Conservation (phyloP, 2,888 invertebrate genomes). For the Strigamia transsilvanica region DNA sequence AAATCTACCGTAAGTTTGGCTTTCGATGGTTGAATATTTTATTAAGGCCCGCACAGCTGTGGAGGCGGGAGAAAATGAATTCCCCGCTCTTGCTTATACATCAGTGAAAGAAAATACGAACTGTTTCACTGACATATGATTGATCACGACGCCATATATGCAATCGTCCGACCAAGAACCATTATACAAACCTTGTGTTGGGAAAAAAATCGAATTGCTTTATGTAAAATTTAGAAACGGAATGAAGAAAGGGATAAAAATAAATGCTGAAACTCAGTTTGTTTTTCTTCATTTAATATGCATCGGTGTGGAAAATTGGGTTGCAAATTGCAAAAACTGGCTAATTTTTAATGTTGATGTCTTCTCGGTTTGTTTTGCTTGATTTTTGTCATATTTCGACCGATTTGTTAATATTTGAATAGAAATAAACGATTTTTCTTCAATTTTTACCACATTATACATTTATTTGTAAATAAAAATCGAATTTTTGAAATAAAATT, state of each 20-base stretch:
- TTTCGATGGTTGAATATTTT: slow-evolving; percentile 43
- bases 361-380: neutral
- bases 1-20: slow-evolving; percentile 32
- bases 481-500: too few relatives aligned
- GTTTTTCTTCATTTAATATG: slow-evolving; percentile 2
- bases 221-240: slow-evolving; percentile 36
- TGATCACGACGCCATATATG: slow-evolving; percentile 42
- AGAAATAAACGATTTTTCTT: too few relatives aligned
- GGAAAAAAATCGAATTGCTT: slow-evolving; percentile 35
- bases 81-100: slow-evolving; percentile 30
- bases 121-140: slow-evolving; percentile 40
- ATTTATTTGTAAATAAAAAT: too few relatives aligned
- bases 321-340: neutral
- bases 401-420: neutral
- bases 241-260: slow-evolving; percentile 1
- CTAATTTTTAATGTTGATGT: neutral
- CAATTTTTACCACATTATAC: too few relatives aligned
- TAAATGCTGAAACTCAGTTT: neutral
- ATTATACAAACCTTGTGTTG: slow-evolving; percentile 9
- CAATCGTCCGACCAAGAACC: slow-evolving; percentile 34
- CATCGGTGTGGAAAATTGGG: neutral
- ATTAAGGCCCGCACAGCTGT: slow-evolving; percentile 35
- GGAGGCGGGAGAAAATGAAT: slow-evolving; percentile 39
- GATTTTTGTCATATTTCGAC: neutral
- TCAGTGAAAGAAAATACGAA: slow-evolving; percentile 31